These are phyloP conservation scores for Chrysaora quinquecirrha DNA, from an alignment of 30 jellyfish, hydroid and myxozoan genomes.

Conservation along the genomic window DNA sequence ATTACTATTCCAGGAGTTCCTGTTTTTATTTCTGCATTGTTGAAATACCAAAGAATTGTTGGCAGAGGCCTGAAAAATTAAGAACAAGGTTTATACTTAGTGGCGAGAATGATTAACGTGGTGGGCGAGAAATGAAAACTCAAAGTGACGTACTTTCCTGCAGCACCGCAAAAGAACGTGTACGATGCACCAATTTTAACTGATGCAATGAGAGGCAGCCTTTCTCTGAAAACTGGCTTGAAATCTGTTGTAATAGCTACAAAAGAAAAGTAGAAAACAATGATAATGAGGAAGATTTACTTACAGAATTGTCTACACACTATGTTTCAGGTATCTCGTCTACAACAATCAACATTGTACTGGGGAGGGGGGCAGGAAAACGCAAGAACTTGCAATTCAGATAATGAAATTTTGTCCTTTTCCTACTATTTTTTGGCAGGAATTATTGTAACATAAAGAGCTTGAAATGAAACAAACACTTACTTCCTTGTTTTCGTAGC, in stretches of 20 bases:
- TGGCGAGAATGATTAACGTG: not conserved
- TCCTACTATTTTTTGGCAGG: too few relatives aligned
- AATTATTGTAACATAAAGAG: too few relatives aligned
- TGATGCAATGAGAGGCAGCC: slow-evolving; percentile 23
- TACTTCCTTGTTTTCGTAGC: slow-evolving; percentile 79
- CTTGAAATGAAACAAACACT: too few relatives aligned
- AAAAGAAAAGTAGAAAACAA: too few relatives aligned
- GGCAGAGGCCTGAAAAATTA: slow-evolving; percentile 55
- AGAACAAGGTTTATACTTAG: not conserved
- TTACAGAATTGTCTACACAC: too few relatives aligned
- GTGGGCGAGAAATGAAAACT: not conserved
- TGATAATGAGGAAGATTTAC: too few relatives aligned
- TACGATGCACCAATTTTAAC: slow-evolving; percentile 58
- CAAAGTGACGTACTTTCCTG: slow-evolving; percentile 66
- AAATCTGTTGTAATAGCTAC: slow-evolving; percentile 63
- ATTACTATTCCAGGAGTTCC: slow-evolving; percentile 44
- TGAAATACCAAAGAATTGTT: slow-evolving; percentile 54
- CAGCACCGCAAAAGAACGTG: slow-evolving; percentile 72
- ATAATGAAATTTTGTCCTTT: too few relatives aligned
- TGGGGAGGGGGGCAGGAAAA: too few relatives aligned
- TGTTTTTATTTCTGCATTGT: slow-evolving; percentile 20
- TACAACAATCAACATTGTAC: too few relatives aligned
- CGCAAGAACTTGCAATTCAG: too few relatives aligned
- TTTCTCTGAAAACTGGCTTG: slow-evolving; percentile 68
- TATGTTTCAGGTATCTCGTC: too few relatives aligned